Base-by-base conservation (phyloP, 2,888 invertebrate species). In the Stenurella melanura region DNA sequence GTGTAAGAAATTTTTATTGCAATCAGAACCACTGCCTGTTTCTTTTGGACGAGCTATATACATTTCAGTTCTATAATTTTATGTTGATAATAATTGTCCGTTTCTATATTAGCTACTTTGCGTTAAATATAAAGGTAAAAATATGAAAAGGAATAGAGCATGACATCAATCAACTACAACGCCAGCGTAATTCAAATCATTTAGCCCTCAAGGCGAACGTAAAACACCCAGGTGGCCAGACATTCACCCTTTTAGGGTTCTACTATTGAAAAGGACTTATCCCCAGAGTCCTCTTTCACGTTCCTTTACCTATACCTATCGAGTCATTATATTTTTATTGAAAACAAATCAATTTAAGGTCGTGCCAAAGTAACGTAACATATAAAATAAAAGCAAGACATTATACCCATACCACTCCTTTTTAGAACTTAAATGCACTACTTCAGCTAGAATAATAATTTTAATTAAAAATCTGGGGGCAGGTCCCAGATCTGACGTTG, bases 131-230 rank as follows among this genome's bases (percentile, higher is more conserved):
- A 50, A 50, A 50, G 12, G 21, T 1, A 4, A 26, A 26, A 26
- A 26, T 3, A 26, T 26, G 4, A 4, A n/a, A 50, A 50, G 7
- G n/a, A 61, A 15, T n/a, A 9, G 15, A 30, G n/a, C 21, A 30
- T 26, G 21, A 60, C 30, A 61, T 61, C 61, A 30, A 61, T 61
- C 58, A 58, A 19, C 2, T 58, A 19, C 21, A 58, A 26, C 10
- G 58, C 19, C 21, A n/a, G n/a, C 64, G 64, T 38, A 50, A 19
- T 54, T 67, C 34, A 64, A 64, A 64, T 64, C 64, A 38, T 42
- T n/a, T 21, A 58, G 21, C 58, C 58, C 58, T 58, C 21, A 21
- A 58, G 58, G 58, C 18, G 38, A 15, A 64, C 67, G 26, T 54
- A 50, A 34, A 67, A 18, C 64, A 30, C 42, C 64, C 38, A 42